Evolutionary conservation across 2,797 vertebrate species (phyloP).

Genomic region (Oreochromis grahami): DNA sequence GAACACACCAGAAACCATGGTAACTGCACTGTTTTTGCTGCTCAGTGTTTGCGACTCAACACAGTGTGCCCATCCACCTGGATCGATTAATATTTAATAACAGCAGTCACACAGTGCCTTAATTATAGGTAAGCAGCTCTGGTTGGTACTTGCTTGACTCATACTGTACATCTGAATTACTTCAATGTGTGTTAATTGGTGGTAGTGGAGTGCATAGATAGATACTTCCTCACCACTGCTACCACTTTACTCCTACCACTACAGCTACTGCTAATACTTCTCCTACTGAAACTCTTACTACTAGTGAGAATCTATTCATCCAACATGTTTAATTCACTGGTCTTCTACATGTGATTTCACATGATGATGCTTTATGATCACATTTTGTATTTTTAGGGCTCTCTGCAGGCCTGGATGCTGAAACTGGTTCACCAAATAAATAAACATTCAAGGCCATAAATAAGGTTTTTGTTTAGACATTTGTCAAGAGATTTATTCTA

Average conservation of each 20-base stretch:
- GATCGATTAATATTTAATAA: constrained; percentile 39
- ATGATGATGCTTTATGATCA: neutral
- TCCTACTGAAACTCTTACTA: neutral
- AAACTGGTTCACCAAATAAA: neutral
- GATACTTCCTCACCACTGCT: neutral
- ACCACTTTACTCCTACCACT: neutral
- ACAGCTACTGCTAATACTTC: neutral
- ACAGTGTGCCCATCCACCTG: constrained; percentile 27
- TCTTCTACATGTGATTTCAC: neutral
- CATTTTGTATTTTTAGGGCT: neutral
- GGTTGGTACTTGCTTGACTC: neutral
- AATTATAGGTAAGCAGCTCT: neutral
- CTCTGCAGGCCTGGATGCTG: neutral
- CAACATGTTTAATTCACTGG: neutral
- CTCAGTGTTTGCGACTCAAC: constrained; percentile 6
- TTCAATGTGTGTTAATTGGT: neutral
- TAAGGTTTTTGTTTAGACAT: neutral
- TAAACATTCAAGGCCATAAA: neutral
- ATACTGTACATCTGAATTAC: neutral
- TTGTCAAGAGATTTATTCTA: too few species aligned
- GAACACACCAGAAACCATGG: constrained; percentile 16
- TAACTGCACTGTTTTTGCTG: constrained; percentile 22
- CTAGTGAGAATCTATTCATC: neutral
- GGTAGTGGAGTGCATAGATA: neutral
- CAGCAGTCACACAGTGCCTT: neutral